Base-by-base conservation (phyloP, 1,140 invertebrate genomes). In the Arctopsyche grandis region DNA sequence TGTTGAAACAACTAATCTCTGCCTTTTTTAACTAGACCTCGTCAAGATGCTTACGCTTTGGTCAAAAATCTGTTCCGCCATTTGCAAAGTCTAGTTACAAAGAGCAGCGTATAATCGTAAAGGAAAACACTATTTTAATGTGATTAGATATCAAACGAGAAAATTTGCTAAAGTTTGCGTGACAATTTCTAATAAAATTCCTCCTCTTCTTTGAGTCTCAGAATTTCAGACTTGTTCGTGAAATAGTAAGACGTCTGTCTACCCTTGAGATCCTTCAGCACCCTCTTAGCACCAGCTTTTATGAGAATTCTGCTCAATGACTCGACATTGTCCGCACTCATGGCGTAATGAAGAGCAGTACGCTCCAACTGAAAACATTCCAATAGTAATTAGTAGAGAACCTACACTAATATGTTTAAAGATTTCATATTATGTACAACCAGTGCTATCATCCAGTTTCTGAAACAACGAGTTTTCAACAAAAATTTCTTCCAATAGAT, bases 161-260 rank as follows among this genome's bases (percentile, higher is more conserved):
- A 46, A 7, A 46, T 46, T 46, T 46, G 5, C 44, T 46, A 46
- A 46, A 7, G 44, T 46, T 7, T 12, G 12, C 44, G 44, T 46
- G 44, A 56, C 24, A 9, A 69, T 22, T 9, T 43, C 48, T 85
- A 87, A 81, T 87, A 90, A 7, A 89, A 86, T 83, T 94, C 91
- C 84, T 96, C 94, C 85, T 96, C 94, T 84, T 95, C 93, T 86
- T 95, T 93, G n/a, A 96, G 89, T 74, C 91, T 88, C 69, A 93
- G 86, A 82, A 97, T 96, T 80, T 97, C 95, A 9, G 94, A 93
- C 87, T 96, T 95, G 84, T 97, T 96, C 91, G 97, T 95, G 84
- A 95, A 97, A 85, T 97, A 97, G 86, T 96, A 97, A n/a, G 93
- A 94, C 0, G 95, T 94, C 84, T 96, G 94, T 69, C 95, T 90